phyloP scores from a whole-genome alignment of 2,797 vertebrate genomes.

The Neomorphus geoffroyi region DNA sequence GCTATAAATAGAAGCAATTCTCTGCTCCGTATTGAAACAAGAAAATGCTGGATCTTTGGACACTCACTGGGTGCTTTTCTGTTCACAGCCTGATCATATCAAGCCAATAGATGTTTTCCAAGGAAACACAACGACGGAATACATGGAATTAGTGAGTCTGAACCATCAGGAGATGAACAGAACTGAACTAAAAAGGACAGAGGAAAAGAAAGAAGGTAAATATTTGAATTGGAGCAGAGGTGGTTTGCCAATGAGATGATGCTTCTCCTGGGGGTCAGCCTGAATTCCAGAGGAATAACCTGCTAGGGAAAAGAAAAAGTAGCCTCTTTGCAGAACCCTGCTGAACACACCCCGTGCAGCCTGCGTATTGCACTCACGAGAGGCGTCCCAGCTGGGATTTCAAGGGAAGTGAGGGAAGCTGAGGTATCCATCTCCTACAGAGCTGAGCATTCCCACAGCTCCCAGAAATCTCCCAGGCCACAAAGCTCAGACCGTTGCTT shows the following conservation, averaged over 20 bases:
- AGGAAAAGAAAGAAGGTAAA: background rate
- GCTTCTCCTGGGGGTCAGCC: background rate
- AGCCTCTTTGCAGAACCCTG: background rate
- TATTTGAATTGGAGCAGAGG: background rate
- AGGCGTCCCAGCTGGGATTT: background rate
- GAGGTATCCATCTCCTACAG: accelerated
- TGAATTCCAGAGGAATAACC: background rate
- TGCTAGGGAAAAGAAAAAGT: background rate
- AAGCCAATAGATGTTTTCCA: background rate
- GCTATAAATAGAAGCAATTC: constrained; percentile 29
- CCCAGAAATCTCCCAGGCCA: background rate
- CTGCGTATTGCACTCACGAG: accelerated
- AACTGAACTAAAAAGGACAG: accelerated
- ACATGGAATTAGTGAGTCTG: background rate
- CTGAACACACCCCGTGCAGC: background rate
- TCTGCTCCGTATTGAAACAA: background rate
- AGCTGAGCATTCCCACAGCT: background rate
- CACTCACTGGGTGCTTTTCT: background rate
- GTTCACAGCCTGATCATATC: no score
- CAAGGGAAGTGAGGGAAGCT: background rate
- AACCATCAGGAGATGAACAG: background rate
- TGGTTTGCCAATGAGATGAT: background rate
- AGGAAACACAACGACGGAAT: background rate
- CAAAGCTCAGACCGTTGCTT: background rate
- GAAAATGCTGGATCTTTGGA: background rate